Base-by-base conservation (phyloP, 1,140 invertebrate species). In the Brachionus plicatilis region DNA sequence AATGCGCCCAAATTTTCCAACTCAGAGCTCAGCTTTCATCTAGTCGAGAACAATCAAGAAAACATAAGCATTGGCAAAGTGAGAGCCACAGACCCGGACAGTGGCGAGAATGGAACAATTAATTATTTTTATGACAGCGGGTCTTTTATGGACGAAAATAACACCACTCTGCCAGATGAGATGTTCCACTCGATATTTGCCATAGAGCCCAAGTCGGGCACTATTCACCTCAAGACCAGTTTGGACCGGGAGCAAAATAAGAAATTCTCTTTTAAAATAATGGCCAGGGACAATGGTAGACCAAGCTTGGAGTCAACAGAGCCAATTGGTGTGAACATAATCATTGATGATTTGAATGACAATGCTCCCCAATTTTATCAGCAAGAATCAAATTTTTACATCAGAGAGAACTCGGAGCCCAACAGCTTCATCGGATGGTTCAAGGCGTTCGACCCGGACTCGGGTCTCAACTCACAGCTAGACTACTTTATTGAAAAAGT, bases 401-500 rank as follows among this genome's bases (percentile, higher is more conserved):
- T 76, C 5, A 50, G 43, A 14, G 72, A 76, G 8, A 72, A 72
- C 17, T 72, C 45, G 9, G 41, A 76, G 72, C 11, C 43, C 2
- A 76, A 29, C 2, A 76, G 20, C n/a, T 76, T 53, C 27, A 76
- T 76, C 17, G 72, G 43, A 27, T 76, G 72, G 72, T 27, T 76
- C 11, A 76, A 76, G 27, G 72, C 72, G 2, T 47, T 27, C 27
- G 72, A 76, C 27, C 27, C 27, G 3, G 72, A 76, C 72, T 24
- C 43, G 11, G 45, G 45, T 29, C n/a, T 27, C 7, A 76, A 76
- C 27, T 50, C 43, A 14, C 9, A 50, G 50, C 12, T 76, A 12
- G 72, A 76, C 14, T 76, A 76, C 27, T 76, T 47, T 27, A 76
- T 76, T 76, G 43, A 76, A 50, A 76, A 50, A 50, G 11, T 12